Base-by-base conservation (phyloP, 2,797 vertebrate genomes). In the Fistularia tabacaria region DNA sequence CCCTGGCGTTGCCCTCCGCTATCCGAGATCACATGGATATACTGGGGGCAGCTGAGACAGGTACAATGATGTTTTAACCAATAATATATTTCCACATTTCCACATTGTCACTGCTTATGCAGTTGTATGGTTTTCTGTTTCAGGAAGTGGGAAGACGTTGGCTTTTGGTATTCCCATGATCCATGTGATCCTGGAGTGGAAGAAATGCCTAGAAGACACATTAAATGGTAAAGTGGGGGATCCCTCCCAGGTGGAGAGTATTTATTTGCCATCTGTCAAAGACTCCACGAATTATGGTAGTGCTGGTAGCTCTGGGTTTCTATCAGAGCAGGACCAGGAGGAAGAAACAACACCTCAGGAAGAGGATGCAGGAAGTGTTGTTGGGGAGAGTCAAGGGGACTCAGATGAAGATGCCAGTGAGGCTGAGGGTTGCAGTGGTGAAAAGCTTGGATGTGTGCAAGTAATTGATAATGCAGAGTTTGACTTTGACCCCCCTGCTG, bases 121-220 rank as follows among this genome's bases (percentile, higher is more conserved):
- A 72, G 36, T 66, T 58, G 10, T 44, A 7, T 48, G 11, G 10
- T 0, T 13, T 73, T 10, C 60, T 12, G 3, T 82, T 77, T 61
- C 77, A 99, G 97, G 96, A 83, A 98, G 97, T 1, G 97, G 97
- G 7, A 99, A 99, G 85, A 99, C 97, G 0, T 86, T 98, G 55
- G 94, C 96, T 47, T 99, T 98, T 78, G 95, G 93, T 36, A 98
- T 99, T 80, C 97, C 97, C 1, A 93, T 99, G 92, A 96, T 99
- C 77, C 93, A 99, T 47, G 68, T 85, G 40, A 94, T 99, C 79
- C 81, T 98, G 66, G 91, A 94, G 75, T 96, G 95, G 95, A 92
- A 70, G 47, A 69, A 73, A 14, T 8, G 42, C 7, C 25, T 74
- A 3, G 62, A 81, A 58, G 72, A 69, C 10, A 59, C 69, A 10